Evolutionary conservation across 2,113 vertebrate genomes (phyloP).

Genomic region (Bombycilla garrulus): DNA sequence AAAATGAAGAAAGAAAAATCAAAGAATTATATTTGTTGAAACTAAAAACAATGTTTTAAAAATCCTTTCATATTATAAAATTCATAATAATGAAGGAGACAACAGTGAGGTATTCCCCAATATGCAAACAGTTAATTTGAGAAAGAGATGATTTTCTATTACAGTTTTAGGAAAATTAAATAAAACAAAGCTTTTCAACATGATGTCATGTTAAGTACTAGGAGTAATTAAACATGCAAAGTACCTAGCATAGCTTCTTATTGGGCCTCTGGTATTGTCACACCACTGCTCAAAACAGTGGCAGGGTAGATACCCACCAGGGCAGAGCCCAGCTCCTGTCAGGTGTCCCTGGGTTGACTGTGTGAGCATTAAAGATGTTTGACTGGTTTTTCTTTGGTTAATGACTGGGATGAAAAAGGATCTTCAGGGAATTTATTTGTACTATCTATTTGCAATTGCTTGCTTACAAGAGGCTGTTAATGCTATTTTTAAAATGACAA

Average conservation of each 20-base stretch:
- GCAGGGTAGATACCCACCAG: not conserved
- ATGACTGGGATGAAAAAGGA: not conserved
- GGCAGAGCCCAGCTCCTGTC: not conserved
- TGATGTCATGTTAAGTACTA: not conserved
- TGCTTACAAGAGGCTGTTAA: not conserved
- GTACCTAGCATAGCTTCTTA: not conserved
- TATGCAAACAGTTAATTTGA: not conserved
- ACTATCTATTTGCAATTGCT: not conserved
- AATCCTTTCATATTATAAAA: not conserved
- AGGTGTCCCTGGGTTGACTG: not conserved
- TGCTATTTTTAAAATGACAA: not conserved
- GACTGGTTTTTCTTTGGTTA: not conserved
- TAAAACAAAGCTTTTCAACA: not conserved
- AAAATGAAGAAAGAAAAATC: not conserved
- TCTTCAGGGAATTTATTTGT: not conserved
- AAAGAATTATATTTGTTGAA: not conserved
- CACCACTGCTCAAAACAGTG: not conserved
- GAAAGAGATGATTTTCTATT: not conserved
- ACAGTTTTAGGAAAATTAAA: not conserved
- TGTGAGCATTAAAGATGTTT: not conserved
- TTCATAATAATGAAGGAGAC: not conserved
- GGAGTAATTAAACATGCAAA: not conserved
- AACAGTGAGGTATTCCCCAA: not conserved
- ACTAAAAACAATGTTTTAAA: not conserved
- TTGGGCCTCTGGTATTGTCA: not conserved